These are phyloP conservation scores for Anthoscopus minutus DNA, from an alignment of 2,113 vertebrate genomes.

Conservation along the genomic window DNA sequence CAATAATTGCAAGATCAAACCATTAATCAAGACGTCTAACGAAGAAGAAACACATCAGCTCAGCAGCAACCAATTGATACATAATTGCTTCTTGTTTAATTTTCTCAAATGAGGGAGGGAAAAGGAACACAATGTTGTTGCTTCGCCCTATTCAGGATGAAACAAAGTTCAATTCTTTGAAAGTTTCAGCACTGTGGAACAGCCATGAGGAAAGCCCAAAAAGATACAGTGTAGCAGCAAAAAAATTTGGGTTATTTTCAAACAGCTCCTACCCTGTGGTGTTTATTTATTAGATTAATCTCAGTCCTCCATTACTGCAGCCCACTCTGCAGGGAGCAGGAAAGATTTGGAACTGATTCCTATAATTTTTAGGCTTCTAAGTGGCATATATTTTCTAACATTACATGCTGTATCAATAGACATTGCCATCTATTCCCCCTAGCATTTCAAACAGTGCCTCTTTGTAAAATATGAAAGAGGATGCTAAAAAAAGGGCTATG, in stretches of 20 bases:
- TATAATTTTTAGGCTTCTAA: not conserved
- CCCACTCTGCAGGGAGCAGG: not conserved
- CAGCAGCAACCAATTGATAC: not conserved
- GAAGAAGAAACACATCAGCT: not conserved
- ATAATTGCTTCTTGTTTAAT: constrained; percentile 35
- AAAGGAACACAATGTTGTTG: not conserved
- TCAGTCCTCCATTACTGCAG: rapidly evolving
- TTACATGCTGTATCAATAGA: not conserved
- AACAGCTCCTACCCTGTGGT: not conserved
- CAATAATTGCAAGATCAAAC: constrained; percentile 34
- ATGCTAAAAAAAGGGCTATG: not conserved
- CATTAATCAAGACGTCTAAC: constrained; percentile 15
- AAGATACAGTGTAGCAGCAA: not conserved
- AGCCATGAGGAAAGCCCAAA: not conserved
- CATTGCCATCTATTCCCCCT: not conserved
- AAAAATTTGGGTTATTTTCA: not conserved
- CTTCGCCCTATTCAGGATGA: not conserved
- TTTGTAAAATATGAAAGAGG: constrained; percentile 16
- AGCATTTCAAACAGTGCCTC: not conserved
- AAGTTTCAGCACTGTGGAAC: not conserved
- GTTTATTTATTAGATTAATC: not conserved
- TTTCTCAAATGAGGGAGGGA: not conserved
- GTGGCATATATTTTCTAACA: not conserved
- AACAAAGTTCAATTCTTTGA: not conserved
- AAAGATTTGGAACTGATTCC: not conserved